Evolutionary conservation across 2,113 vertebrate species (phyloP), one percentile per base, ranked within the genome.

Genomic region (Ceyx margarethae): DNA sequence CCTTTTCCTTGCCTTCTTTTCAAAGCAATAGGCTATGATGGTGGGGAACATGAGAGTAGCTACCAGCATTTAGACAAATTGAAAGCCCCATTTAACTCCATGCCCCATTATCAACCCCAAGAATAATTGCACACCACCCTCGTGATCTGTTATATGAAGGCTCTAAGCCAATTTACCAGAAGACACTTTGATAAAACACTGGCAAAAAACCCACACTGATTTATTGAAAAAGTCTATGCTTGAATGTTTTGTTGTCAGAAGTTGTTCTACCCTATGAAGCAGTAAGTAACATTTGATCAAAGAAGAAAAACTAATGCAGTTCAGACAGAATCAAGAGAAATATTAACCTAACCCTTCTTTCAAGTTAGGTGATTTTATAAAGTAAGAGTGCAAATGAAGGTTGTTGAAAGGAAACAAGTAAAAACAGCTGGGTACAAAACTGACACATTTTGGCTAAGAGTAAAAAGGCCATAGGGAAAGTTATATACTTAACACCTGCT

Each of bases 401-500:
- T 11, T 56, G 26, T 84, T 87, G 79, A 94, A 94, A 93, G 64
- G 61, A 95, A 88, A 81, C 74, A 91, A 61, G 66, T 65, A 42
- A 95, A 79, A 95, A 42, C 56, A 93, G 83, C 53, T 67, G 69
- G 66, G 76, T 71, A 74, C 23, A 92, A 94, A 92, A 92, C 13
- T 45, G 64, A 93, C 53, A 37, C 3, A 8, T 12, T 82, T 90
- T 87, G 50, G 60, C 58, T 79, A 74, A 56, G 40, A 86, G 40
- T 93, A 74, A 91, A 68, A 84, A 87, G 62, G 80, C 87, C 80
- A 89, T 15, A 66, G 85, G 71, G 84, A 96, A 94, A 93, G 68
- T 90, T 93, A 96, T 85, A 96, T 96, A 95, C 69, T 94, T 94
- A 94, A 94, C 93, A 97, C 88, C 88, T 97, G 94, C 95, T 96